Evolutionary conservation across 2,113 vertebrate species (phyloP).

Genomic region (Oncorhynchus keta): DNA sequence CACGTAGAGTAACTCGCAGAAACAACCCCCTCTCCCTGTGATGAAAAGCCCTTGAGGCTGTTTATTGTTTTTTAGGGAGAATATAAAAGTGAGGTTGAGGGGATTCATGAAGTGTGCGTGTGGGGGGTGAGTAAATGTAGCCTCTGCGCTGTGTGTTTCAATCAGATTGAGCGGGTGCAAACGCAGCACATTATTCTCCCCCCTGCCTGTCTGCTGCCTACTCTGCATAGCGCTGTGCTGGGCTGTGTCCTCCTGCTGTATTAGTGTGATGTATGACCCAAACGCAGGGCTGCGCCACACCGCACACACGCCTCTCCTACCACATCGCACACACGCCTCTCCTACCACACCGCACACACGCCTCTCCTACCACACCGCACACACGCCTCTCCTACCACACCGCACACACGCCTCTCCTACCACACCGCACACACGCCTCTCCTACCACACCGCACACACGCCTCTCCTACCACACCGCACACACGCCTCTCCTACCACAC

Average conservation of each 20-base stretch:
- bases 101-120: slow-evolving; percentile 65
- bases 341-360: too few species aligned
- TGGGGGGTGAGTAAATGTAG: slow-evolving; percentile 60
- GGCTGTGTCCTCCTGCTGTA: slow-evolving; percentile 68
- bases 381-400: too few species aligned
- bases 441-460: too few species aligned
- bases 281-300: slow-evolving; percentile 36
- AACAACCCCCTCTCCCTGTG: slow-evolving; percentile 23
- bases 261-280: slow-evolving; percentile 73
- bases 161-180: slow-evolving; percentile 71
- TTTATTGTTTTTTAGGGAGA: slow-evolving; percentile 47
- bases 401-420: too few species aligned
- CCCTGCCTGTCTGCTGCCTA: slow-evolving; percentile 36
- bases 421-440: too few species aligned
- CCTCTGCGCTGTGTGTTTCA: slow-evolving; percentile 62
- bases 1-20: background rate
- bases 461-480: too few species aligned
- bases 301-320: background rate
- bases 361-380: too few species aligned
- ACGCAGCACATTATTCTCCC: slow-evolving; percentile 68
- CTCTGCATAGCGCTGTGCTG: slow-evolving; percentile 72
- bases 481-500: too few species aligned
- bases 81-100: slow-evolving; percentile 35
- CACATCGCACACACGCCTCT: too few species aligned
- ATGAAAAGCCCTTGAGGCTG: slow-evolving; percentile 46